Percentiles rank a stretch among this genome's conserved stretches.
Evolutionary conservation across 1,140 invertebrate species (phyloP).

Genomic region (Drosophila pruinosa): DNA sequence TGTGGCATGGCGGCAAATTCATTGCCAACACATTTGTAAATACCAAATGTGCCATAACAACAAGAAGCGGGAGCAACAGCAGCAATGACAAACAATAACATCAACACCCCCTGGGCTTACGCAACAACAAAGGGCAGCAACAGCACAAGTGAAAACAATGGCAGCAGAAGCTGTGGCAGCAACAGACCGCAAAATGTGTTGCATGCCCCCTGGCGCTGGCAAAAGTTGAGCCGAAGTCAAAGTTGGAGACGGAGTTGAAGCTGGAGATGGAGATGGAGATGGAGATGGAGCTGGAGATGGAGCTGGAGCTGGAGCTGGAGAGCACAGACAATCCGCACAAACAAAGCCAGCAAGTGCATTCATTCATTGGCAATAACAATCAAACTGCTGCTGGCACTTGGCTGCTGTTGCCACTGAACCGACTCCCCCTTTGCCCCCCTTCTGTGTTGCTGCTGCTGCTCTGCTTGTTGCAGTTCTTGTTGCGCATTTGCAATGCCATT

Average conservation of each 20-base stretch:
- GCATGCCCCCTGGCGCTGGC: constrained; percentile 64
- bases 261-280: constrained; percentile 23
- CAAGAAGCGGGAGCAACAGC: background rate
- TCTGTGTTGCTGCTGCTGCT: background rate
- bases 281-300: constrained; percentile 14
- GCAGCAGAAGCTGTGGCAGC: constrained; percentile 59
- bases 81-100: constrained; percentile 50
- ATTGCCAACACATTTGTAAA: constrained; percentile 63
- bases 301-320: constrained; percentile 8
- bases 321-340: constrained; percentile 59
- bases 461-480: constrained; percentile 35
- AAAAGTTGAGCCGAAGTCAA: constrained; percentile 24
- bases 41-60: constrained; percentile 32
- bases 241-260: constrained; percentile 22
- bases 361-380: constrained; percentile 80
- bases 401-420: constrained; percentile 27
- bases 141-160: constrained; percentile 55
- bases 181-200: constrained; percentile 75
- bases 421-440: background rate
- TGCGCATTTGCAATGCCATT: constrained; percentile 72
- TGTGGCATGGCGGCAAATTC: constrained; percentile 61
- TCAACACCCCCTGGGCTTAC: constrained; percentile 64
- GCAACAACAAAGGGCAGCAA: constrained; percentile 46
- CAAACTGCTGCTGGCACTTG: constrained; percentile 71
- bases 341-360: constrained; percentile 66